Percentiles rank a stretch among this genome's conserved stretches.
phyloP scores from a whole-genome alignment of 30 jellyfish, hydroid and myxozoan species.

The Aurelia coerulea region DNA sequence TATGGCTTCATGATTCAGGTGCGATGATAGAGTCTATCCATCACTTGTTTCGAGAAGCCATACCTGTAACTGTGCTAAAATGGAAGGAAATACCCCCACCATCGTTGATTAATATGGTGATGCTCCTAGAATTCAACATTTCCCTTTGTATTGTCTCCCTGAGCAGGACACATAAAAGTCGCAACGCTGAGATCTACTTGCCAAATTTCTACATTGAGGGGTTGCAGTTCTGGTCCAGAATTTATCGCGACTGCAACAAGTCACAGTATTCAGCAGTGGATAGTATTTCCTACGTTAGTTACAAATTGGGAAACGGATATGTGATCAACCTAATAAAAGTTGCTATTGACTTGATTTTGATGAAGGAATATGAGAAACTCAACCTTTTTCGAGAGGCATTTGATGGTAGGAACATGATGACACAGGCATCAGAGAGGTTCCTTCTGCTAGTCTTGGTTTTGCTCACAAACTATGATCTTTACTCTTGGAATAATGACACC shows the following conservation, averaged over 20 bases:
- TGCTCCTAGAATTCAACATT: conserved; percentile 45
- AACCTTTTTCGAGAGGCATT: conserved; percentile 32
- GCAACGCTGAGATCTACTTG: background rate
- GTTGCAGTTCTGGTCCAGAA: conserved; percentile 39
- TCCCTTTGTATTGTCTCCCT: conserved; percentile 35
- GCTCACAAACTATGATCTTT: conserved; percentile 13
- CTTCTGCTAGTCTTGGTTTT: conserved; percentile 29
- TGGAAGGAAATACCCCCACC: conserved; percentile 9
- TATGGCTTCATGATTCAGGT: conserved; percentile 41
- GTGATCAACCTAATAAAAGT: background rate
- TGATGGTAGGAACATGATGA: background rate
- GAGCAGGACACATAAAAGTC: background rate
- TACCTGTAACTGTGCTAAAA: background rate
- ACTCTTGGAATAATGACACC: background rate
- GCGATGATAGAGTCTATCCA: conserved; percentile 10
- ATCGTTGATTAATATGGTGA: conserved; percentile 17
- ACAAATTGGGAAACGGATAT: background rate
- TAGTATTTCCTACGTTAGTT: background rate
- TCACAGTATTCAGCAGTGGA: conserved; percentile 23
- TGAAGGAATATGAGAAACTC: background rate
- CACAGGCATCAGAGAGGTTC: conserved; percentile 20
- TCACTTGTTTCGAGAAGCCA: conserved; percentile 24
- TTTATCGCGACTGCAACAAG: conserved; percentile 5
- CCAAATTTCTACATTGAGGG: conserved; percentile 56
- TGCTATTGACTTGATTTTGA: background rate